A percentile compares a stretch with the other conserved stretches of the same genome.
These are phyloP conservation scores for Papilio polyxenes DNA, from an alignment of 1,140 invertebrate species.

Conservation along the genomic window DNA sequence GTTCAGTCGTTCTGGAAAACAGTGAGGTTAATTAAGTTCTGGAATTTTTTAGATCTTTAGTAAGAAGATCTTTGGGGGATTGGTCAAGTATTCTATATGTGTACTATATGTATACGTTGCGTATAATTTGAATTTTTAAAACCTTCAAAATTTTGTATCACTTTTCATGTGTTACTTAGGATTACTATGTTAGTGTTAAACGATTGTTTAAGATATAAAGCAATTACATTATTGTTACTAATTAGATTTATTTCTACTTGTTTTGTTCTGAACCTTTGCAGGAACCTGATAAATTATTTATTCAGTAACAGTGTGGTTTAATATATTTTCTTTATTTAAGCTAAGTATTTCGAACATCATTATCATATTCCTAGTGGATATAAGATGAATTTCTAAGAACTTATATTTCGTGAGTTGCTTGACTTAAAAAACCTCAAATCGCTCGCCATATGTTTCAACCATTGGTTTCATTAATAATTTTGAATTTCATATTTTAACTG, in stretches of 20 bases:
- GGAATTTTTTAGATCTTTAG: constrained; percentile 51
- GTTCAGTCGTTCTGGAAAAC: constrained; percentile 58
- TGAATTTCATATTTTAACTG: no score
- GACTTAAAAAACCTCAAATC: background rate
- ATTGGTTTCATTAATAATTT: background rate
- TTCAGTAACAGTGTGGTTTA: background rate
- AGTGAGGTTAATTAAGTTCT: constrained; percentile 48
- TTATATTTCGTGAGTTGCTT: background rate
- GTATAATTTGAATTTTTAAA: background rate
- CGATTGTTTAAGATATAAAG: background rate
- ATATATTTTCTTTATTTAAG: background rate
- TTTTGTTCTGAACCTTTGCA: background rate
- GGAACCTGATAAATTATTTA: background rate
- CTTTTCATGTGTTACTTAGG: no score
- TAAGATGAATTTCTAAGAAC: background rate
- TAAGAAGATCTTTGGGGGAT: constrained; percentile 35
- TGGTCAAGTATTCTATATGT: constrained; percentile 37
- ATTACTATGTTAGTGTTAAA: background rate
- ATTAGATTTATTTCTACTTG: background rate
- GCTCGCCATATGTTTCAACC: no score
- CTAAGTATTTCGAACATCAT: background rate
- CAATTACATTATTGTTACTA: background rate
- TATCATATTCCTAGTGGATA: background rate
- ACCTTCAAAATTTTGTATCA: background rate
- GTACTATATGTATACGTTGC: constrained; percentile 26